phyloP scores from a whole-genome alignment of 1,140 invertebrate genomes.

The Solenopsis invicta region DNA sequence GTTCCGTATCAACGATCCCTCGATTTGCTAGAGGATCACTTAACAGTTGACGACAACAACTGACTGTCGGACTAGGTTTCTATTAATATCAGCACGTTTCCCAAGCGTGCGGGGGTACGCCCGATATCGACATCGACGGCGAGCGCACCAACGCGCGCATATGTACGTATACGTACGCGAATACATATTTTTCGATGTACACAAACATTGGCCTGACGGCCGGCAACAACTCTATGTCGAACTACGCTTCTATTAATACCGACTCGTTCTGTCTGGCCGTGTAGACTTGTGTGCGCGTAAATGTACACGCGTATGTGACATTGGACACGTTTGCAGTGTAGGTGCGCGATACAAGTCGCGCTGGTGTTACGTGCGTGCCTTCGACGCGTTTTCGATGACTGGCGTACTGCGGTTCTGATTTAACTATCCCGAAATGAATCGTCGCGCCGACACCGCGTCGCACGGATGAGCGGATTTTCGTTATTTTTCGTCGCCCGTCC shows the following conservation, averaged over 20 bases:
- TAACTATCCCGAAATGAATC: constrained; percentile 85
- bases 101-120: not conserved
- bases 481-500: constrained; percentile 67
- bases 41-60: constrained; percentile 77
- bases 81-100: constrained; percentile 80
- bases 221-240: constrained; percentile 61
- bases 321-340: not conserved
- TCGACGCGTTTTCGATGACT: constrained; percentile 77
- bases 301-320: not conserved
- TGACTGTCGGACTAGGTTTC: constrained; percentile 70
- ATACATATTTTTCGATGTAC: constrained; percentile 50
- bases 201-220: constrained; percentile 38
- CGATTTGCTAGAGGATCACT: constrained; percentile 83
- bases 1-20: constrained; percentile 81
- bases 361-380: constrained; percentile 75
- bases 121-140: not conserved
- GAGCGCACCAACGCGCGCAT: not conserved
- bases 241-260: constrained; percentile 83
- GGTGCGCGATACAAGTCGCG: constrained; percentile 22
- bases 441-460: constrained; percentile 77
- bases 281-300: not conserved
- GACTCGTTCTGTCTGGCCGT: constrained; percentile 47
- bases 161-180: not conserved
- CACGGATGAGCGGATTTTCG: constrained; percentile 78
- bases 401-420: constrained; percentile 66